Evolutionary conservation across 2,888 invertebrate genomes (phyloP).

Genomic region (Isoperla grammatica): DNA sequence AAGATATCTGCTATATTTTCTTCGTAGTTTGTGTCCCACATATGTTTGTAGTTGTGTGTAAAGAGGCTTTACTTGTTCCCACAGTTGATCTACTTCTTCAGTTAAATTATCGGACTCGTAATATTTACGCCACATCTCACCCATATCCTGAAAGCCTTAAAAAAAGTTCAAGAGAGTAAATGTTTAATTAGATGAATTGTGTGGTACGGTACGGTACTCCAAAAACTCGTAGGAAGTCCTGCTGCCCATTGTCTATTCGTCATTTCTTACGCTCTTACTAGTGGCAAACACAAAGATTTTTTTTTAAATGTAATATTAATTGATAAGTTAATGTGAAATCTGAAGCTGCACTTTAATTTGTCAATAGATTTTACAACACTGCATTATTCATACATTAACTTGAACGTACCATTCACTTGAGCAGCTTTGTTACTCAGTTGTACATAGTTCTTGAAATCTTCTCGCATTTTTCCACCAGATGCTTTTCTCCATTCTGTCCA

Average conservation of each 20-base stretch:
- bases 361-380: no score
- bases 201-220: no score
- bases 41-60: slow-evolving; percentile 59
- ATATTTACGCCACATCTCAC: slow-evolving; percentile 62
- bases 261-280: no score
- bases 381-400: no score
- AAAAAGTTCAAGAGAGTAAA: no score
- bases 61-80: slow-evolving; percentile 56
- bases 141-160: slow-evolving; percentile 34
- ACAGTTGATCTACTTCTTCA: slow-evolving; percentile 56
- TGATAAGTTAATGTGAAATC: no score
- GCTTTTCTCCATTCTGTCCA: slow-evolving; percentile 75
- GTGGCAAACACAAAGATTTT: no score
- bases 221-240: no score
- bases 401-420: slow-evolving; percentile 55
- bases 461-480: slow-evolving; percentile 56
- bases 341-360: no score
- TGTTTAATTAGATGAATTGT: no score
- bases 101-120: slow-evolving; percentile 64
- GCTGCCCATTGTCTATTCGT: no score
- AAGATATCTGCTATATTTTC: slow-evolving; percentile 45
- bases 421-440: slow-evolving; percentile 64
- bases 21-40: slow-evolving; percentile 52
- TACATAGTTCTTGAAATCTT: slow-evolving; percentile 60
- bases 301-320: no score